Evolutionary conservation across 2,888 invertebrate species (phyloP).

Genomic region (Dromius quadrimaculatus): DNA sequence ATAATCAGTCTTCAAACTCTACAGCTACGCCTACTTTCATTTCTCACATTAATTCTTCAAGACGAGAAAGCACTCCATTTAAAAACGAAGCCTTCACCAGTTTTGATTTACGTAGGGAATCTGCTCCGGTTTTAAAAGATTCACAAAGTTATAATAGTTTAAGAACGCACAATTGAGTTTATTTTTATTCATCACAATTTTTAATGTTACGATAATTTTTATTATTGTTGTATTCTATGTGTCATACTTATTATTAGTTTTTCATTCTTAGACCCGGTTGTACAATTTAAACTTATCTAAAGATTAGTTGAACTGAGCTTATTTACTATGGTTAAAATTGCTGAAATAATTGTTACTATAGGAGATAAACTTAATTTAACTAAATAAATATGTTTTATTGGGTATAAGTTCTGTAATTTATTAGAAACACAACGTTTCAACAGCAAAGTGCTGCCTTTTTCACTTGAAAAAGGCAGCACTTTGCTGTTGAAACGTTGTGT

Average conservation of each 20-base stretch:
- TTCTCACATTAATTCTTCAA: conserved; percentile 64
- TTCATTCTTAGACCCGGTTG: conserved; percentile 27
- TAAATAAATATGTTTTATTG: no score
- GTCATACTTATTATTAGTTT: conserved; percentile 33
- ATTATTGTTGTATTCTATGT: conserved; percentile 41
- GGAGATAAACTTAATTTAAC: no score
- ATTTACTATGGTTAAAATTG: no score
- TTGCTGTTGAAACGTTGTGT: no score
- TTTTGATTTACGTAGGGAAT: conserved; percentile 61
- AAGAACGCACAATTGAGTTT: conserved; percentile 59
- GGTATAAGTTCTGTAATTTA: no score
- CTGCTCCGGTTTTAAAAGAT: conserved; percentile 65
- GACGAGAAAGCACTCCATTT: conserved; percentile 68
- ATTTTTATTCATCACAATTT: conserved; percentile 9
- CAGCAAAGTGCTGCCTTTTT: no score
- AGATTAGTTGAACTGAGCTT: no score
- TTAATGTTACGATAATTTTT: conserved; percentile 37
- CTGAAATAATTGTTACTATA: no score
- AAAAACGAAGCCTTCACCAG: conserved; percentile 59
- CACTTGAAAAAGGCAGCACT: no score
- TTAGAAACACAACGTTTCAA: no score
- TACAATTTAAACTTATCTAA: no score
- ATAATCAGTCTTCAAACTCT: conserved; percentile 56
- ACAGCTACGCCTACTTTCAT: conserved; percentile 63
- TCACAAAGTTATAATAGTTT: conserved; percentile 66